phyloP scores from a whole-genome alignment of 2,113 vertebrate species.

The Tragelaphus buxtoni region DNA sequence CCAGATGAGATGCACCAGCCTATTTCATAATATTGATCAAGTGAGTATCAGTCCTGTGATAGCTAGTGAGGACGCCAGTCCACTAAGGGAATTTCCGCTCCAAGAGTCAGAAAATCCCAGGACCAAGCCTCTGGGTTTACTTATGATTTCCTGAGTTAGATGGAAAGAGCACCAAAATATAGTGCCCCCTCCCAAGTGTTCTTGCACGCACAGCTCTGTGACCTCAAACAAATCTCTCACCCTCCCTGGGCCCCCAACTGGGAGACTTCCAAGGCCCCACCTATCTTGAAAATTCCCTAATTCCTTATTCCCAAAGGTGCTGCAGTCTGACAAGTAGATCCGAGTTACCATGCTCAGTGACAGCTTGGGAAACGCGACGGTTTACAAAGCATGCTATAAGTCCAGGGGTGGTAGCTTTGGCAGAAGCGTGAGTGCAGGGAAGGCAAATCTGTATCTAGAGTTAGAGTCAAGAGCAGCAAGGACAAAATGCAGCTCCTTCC shows the following conservation, averaged over 20 bases:
- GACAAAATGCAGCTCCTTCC: neutral
- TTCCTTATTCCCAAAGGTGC: neutral
- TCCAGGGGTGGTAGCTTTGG: neutral
- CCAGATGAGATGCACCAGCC: neutral
- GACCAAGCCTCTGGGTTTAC: neutral
- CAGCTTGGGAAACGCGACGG: neutral
- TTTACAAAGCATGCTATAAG: neutral
- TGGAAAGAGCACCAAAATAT: neutral
- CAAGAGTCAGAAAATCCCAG: neutral
- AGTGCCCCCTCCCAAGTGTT: neutral
- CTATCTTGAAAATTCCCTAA: neutral
- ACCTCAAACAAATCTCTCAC: neutral
- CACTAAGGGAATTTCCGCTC: neutral
- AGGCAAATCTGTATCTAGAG: neutral
- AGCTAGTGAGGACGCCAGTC: neutral
- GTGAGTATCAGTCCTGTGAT: neutral
- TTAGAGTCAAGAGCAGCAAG: neutral
- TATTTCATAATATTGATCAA: neutral
- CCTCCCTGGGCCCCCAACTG: neutral
- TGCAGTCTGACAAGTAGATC: neutral
- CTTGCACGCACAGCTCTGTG: neutral
- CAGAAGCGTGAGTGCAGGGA: neutral
- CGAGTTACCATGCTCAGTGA: neutral
- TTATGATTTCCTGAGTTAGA: neutral
- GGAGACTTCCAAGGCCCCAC: neutral